These are phyloP conservation scores for Paramormyrops hopkinsi DNA, from an alignment of 2,797 vertebrate species.

Conservation along the genomic window DNA sequence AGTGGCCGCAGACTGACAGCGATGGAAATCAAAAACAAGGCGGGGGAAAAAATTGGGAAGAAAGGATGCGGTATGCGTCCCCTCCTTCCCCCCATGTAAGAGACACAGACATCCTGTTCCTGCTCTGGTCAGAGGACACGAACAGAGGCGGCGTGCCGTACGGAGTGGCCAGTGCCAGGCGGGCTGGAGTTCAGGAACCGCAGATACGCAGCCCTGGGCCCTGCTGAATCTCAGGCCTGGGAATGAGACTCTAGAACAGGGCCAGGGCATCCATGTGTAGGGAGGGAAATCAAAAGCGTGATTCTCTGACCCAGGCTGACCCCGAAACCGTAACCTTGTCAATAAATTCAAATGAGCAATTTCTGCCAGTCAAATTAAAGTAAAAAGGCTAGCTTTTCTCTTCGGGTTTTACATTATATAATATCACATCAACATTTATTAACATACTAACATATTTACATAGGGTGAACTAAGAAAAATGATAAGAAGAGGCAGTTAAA, in stretches of 20 bases:
- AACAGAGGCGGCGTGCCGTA: background rate
- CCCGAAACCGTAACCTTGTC: background rate
- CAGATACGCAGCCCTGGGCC: background rate
- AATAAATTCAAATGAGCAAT: background rate
- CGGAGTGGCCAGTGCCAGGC: background rate
- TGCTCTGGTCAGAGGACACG: background rate
- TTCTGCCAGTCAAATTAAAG: background rate
- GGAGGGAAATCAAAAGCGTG: background rate
- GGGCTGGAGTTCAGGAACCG: background rate
- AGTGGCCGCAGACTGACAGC: constrained; percentile 44
- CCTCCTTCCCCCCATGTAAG: constrained; percentile 5
- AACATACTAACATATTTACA: background rate
- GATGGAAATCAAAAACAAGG: constrained; percentile 7
- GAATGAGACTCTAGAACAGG: background rate
- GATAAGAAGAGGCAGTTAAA: background rate
- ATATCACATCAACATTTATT: background rate
- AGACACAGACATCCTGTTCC: constrained; percentile 12
- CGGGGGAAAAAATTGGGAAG: background rate
- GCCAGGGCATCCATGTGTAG: background rate
- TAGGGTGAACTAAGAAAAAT: background rate
- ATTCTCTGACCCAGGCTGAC: constrained; percentile 6
- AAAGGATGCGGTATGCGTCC: background rate
- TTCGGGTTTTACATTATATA: background rate
- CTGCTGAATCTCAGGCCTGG: background rate
- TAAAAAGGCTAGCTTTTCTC: background rate